phyloP scores from a whole-genome alignment of 2,113 vertebrate genomes.

The Phyllopteryx taeniolatus region DNA sequence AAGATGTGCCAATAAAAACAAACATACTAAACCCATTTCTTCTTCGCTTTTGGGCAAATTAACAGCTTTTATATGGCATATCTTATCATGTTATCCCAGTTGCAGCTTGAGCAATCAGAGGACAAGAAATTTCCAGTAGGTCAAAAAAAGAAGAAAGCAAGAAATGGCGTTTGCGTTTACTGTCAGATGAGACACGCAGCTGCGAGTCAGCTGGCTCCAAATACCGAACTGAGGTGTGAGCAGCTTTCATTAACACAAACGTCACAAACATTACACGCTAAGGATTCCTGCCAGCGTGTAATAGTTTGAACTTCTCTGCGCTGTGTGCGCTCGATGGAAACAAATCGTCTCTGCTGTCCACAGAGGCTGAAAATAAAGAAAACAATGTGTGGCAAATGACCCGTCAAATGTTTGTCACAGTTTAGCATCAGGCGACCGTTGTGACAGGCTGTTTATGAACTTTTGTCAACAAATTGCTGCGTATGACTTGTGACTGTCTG shows the following conservation, averaged over 20 bases:
- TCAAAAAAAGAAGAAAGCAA: conserved; percentile 15
- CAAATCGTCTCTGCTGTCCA: not conserved
- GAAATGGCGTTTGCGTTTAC: not conserved
- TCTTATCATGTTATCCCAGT: conserved; percentile 6
- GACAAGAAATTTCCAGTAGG: not conserved
- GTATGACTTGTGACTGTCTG: not conserved
- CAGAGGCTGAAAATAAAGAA: not conserved
- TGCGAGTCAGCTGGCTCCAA: conserved; percentile 60
- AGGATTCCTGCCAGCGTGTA: not conserved
- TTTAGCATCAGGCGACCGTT: conserved; percentile 1
- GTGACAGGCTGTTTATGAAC: not conserved
- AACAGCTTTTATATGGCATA: not conserved
- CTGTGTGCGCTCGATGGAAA: not conserved
- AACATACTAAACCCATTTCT: not conserved
- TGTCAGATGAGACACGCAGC: conserved; percentile 41
- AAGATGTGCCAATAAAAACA: not conserved
- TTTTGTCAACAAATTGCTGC: not conserved
- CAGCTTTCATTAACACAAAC: conserved; percentile 9
- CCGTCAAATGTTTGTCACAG: not conserved
- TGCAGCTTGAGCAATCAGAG: not conserved
- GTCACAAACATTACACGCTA: not conserved
- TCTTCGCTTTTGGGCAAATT: not conserved
- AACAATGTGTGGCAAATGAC: not conserved
- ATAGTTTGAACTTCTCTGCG: not conserved
- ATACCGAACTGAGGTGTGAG: conserved; percentile 52